A percentile compares a stretch with the other conserved stretches of the same genome.
phyloP scores from a whole-genome alignment of 2,797 vertebrate genomes.

The Sciaenops ocellatus region DNA sequence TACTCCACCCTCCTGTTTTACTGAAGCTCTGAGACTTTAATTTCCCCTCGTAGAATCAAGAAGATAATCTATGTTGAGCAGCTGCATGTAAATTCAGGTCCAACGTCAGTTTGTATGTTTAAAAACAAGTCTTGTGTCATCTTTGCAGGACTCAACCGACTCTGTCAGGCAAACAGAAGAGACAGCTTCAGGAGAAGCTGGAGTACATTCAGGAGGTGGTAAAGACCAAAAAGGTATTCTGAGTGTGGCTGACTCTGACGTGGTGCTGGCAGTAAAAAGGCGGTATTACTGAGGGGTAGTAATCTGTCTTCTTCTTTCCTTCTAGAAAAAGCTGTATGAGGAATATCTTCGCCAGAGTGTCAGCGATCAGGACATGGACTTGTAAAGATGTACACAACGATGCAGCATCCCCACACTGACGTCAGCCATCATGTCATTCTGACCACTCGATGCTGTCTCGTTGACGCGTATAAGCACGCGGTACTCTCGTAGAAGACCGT shows the following conservation, averaged over 20 bases:
- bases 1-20: not conserved
- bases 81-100: not conserved
- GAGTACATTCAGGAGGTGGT: slow-evolving; percentile 87
- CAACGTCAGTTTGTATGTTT: not conserved
- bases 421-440: slow-evolving; percentile 1
- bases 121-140: slow-evolving; percentile 9
- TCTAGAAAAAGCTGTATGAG: slow-evolving; percentile 88
- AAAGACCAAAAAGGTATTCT: slow-evolving; percentile 86
- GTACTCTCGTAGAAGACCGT: slow-evolving; percentile 20
- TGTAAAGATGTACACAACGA: slow-evolving; percentile 36
- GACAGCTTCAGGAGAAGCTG: slow-evolving; percentile 86
- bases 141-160: slow-evolving; percentile 81
- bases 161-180: slow-evolving; percentile 87
- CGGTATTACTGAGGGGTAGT: not conserved
- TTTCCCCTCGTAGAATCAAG: not conserved
- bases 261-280: not conserved
- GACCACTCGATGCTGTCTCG: slow-evolving; percentile 13
- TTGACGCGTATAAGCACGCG: not conserved
- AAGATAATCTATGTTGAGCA: not conserved
- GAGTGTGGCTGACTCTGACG: not conserved
- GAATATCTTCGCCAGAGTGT: slow-evolving; percentile 90
- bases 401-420: slow-evolving; percentile 18
- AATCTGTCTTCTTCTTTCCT: slow-evolving; percentile 18
- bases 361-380: slow-evolving; percentile 87
- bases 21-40: not conserved